Conservation (phyloP, 2,888 invertebrate genomes). For the Pogonocherus hispidulus region DNA sequence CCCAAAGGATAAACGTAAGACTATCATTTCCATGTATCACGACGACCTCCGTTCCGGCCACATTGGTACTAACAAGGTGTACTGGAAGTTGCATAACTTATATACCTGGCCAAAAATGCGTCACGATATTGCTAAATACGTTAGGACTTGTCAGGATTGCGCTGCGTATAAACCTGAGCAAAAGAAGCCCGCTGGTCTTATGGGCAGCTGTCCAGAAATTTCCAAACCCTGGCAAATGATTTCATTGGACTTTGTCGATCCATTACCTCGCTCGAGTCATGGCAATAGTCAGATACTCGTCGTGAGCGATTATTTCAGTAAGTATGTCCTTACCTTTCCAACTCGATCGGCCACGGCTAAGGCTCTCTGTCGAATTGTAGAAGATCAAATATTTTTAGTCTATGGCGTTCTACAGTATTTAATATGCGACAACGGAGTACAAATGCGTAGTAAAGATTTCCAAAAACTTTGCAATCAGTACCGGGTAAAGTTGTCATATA, state of each 20-base stretch:
- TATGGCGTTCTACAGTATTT: constrained; percentile 15
- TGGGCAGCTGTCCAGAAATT: not conserved
- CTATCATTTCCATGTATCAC: not conserved
- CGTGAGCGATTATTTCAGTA: too few relatives aligned
- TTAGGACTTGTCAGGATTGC: not conserved
- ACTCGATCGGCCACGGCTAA: not conserved
- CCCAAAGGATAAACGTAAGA: not conserved
- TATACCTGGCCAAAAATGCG: not conserved
- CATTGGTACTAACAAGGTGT: not conserved
- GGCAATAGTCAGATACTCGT: not conserved
- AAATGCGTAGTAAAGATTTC: constrained; percentile 25
- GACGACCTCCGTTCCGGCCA: not conserved
- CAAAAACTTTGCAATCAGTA: constrained; percentile 6
- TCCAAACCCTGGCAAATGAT: not conserved
- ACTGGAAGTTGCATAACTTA: not conserved
- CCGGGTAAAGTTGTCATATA: constrained; percentile 14
- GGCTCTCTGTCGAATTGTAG: not conserved
- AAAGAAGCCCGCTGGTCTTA: not conserved
- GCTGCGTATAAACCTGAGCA: not conserved
- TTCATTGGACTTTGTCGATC: not conserved
- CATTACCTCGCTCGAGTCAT: not conserved
- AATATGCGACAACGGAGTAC: constrained; percentile 21
- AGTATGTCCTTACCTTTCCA: constrained; percentile 14
- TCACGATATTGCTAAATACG: not conserved
- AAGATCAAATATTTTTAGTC: constrained; percentile 20